phyloP scores from a whole-genome alignment of 2,888 invertebrate genomes.

The Andrena chrysosceles region DNA sequence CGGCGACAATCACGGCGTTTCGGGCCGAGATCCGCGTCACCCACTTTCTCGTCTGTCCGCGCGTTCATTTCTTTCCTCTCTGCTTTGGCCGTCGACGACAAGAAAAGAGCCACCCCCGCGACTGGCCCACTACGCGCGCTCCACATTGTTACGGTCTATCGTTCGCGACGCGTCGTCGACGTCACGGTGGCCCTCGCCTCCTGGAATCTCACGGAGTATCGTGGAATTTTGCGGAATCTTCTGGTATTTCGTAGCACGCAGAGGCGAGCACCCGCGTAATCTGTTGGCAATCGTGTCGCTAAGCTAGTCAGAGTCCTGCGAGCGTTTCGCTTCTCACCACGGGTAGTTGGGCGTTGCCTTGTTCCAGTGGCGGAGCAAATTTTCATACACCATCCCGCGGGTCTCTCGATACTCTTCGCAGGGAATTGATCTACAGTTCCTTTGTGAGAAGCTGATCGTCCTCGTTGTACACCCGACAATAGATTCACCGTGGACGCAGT shows the following conservation, averaged over 20 bases:
- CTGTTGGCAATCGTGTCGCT: background rate
- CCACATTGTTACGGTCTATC: conserved; percentile 19
- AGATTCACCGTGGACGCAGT: no score
- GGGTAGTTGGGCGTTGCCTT: no score
- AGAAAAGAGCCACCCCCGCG: conserved; percentile 9
- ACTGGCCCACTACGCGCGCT: background rate
- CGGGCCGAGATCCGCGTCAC: conserved; percentile 69
- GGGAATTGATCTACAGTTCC: no score
- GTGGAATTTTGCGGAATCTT: background rate
- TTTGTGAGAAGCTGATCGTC: no score
- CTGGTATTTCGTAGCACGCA: background rate
- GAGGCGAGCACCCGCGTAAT: background rate
- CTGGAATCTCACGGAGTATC: background rate
- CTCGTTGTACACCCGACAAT: no score
- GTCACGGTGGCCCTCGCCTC: background rate
- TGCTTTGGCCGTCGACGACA: conserved; percentile 23
- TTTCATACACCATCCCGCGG: no score
- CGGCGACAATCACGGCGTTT: conserved; percentile 78
- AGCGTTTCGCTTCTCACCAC: background rate
- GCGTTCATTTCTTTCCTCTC: conserved; percentile 21
- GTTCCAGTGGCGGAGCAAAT: no score
- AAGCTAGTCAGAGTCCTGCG: background rate
- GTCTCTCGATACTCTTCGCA: no score
- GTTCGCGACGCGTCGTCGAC: conserved; percentile 7
- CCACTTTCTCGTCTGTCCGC: conserved; percentile 57